phyloP scores from a whole-genome alignment of 2,113 vertebrate genomes.

The Semnornis frantzii region DNA sequence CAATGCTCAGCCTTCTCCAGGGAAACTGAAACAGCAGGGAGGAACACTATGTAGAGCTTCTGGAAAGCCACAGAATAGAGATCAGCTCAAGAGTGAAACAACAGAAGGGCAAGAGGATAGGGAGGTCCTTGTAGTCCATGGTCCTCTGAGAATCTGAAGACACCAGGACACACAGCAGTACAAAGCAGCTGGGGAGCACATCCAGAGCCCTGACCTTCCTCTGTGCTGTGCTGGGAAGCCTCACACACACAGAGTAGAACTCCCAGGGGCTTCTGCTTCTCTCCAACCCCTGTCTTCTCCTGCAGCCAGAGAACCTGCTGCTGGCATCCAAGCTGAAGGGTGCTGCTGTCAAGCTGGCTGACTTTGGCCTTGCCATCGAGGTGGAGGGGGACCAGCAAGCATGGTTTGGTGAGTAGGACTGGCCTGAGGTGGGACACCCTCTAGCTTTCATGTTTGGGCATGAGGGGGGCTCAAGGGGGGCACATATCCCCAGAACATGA shows the following conservation, averaged over 20 bases:
- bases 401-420: conserved; percentile 84
- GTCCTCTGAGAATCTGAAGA: not conserved
- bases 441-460: accelerated
- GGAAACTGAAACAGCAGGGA: not conserved
- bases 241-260: not conserved
- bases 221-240: not conserved
- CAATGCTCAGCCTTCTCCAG: not conserved
- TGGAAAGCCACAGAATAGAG: not conserved
- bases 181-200: not conserved
- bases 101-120: not conserved
- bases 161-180: not conserved
- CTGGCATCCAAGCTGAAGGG: conserved; percentile 88
- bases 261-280: accelerated
- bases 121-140: not conserved
- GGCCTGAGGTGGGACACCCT: not conserved
- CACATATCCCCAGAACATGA: not conserved
- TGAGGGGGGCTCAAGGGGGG: not conserved
- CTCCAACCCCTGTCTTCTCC: not conserved
- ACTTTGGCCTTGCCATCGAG: conserved; percentile 88
- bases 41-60: not conserved
- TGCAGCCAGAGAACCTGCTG: conserved; percentile 85
- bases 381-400: conserved; percentile 89
- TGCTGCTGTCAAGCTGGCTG: conserved; percentile 85
- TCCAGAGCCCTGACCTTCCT: not conserved
- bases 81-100: not conserved